phyloP scores from a whole-genome alignment of 1,140 invertebrate genomes.

The Pomacea maculata region DNA sequence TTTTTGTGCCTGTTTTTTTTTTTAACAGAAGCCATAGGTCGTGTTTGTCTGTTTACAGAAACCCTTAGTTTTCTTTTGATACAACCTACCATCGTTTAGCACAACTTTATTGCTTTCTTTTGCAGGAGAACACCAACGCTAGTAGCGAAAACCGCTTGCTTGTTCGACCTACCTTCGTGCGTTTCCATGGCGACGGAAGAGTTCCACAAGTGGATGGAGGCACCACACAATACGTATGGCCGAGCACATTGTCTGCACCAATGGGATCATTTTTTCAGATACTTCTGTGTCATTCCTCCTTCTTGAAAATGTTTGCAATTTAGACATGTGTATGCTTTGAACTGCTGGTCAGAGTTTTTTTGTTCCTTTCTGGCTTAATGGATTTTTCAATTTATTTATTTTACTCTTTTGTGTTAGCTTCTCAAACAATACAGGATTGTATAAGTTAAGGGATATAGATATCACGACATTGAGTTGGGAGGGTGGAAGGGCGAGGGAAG shows the following conservation, averaged over 20 bases:
- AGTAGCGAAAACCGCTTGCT: constrained; percentile 5
- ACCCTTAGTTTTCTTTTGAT: no score
- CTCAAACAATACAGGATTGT: background rate
- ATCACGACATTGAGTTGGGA: background rate
- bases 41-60: no score
- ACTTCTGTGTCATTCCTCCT: background rate
- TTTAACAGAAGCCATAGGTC: no score
- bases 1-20: no score
- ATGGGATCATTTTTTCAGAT: background rate
- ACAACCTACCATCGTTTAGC: no score
- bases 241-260: background rate
- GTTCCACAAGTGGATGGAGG: background rate
- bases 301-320: background rate
- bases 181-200: background rate
- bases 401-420: background rate
- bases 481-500: background rate
- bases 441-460: background rate
- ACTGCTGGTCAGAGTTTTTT: background rate
- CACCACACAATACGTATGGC: background rate
- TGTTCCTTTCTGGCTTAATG: background rate
- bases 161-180: constrained; percentile 1
- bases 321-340: no score
- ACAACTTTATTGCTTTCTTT: no score
- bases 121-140: constrained; percentile 8
- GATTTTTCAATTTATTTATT: background rate